These are phyloP conservation scores for Heliconius sara DNA, from an alignment of 2,888 invertebrate genomes.

Conservation along the genomic window DNA sequence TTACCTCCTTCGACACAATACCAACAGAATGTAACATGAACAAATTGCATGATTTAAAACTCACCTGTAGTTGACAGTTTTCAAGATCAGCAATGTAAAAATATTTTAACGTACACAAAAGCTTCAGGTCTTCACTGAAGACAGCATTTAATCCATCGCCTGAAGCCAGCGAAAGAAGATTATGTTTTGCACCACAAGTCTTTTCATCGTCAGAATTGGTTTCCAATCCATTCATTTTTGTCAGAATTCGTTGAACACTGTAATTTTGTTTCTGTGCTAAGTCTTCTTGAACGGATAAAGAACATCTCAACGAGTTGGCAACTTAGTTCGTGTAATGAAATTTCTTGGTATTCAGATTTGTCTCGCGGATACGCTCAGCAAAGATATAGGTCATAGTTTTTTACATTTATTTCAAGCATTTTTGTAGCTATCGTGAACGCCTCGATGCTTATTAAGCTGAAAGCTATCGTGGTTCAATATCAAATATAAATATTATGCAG, in stretches of 20 bases:
- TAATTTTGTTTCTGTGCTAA: slow-evolving; percentile 22
- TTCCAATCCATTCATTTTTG: slow-evolving; percentile 53
- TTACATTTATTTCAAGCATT: slow-evolving; percentile 24
- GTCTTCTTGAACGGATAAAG: slow-evolving; percentile 27
- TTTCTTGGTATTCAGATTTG: slow-evolving; percentile 26
- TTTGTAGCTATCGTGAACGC: slow-evolving; percentile 23
- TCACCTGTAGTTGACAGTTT: not conserved
- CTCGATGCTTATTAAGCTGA: slow-evolving; percentile 26
- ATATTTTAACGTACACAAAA: slow-evolving; percentile 10
- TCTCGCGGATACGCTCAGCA: slow-evolving; percentile 24
- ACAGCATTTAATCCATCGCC: slow-evolving; percentile 41
- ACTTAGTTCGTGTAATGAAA: slow-evolving; percentile 26
- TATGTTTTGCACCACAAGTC: slow-evolving; percentile 56
- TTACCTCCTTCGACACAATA: not conserved
- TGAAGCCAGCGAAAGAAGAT: slow-evolving; percentile 54
- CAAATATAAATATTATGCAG: slow-evolving; percentile 6
- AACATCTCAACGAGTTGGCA: slow-evolving; percentile 16
- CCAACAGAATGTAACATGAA: not conserved
- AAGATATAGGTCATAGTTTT: slow-evolving; percentile 30
- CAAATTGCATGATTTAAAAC: not conserved
- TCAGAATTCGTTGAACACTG: slow-evolving; percentile 40
- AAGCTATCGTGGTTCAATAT: slow-evolving; percentile 27
- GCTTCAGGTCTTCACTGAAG: slow-evolving; percentile 3
- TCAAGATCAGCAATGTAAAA: not conserved
- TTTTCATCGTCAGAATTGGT: slow-evolving; percentile 60